A percentile compares a stretch with the other conserved stretches of the same genome.
phyloP scores from a whole-genome alignment of 2,888 invertebrate species.

The Papilio elwesi region DNA sequence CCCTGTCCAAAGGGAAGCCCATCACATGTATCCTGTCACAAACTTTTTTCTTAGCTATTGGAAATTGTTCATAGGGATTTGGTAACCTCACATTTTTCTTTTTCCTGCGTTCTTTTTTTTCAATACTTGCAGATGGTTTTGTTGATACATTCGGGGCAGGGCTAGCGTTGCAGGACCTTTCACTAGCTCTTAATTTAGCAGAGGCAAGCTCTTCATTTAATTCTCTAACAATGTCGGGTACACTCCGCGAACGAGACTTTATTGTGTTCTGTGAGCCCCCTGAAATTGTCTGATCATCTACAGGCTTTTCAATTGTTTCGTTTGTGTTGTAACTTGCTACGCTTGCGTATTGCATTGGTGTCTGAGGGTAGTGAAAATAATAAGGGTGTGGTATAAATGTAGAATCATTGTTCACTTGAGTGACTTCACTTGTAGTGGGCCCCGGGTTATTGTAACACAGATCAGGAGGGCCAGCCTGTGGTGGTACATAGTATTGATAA shows the following conservation, averaged over 20 bases:
- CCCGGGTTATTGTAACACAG: conserved; percentile 60
- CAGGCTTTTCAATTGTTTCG: conserved; percentile 46
- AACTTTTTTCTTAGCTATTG: conserved; percentile 85
- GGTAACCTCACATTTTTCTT: conserved; percentile 66
- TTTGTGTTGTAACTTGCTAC: conserved; percentile 48
- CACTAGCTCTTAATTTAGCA: conserved; percentile 77
- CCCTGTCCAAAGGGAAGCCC: conserved; percentile 94
- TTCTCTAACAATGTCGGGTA: conserved; percentile 90
- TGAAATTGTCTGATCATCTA: conserved; percentile 48
- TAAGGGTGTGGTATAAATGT: conserved; percentile 71
- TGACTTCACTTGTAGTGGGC: conserved; percentile 57
- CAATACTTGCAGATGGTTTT: conserved; percentile 56
- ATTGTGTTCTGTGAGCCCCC: conserved; percentile 56
- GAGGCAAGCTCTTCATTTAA: conserved; percentile 86
- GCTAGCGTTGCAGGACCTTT: conserved; percentile 80
- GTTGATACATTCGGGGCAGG: conserved; percentile 68
- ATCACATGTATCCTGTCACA: conserved; percentile 91
- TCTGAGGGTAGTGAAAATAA: conserved; percentile 69
- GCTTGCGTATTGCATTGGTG: conserved; percentile 59
- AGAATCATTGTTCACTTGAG: conserved; percentile 59
- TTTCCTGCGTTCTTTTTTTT: conserved; percentile 58
- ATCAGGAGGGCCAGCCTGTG: conserved; percentile 60
- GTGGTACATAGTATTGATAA: conserved; percentile 73
- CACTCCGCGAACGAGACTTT: conserved; percentile 85
- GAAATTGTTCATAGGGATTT: conserved; percentile 72